Evolutionary conservation across 2,113 vertebrate species (phyloP).

Genomic region (Silurus asotus): DNA sequence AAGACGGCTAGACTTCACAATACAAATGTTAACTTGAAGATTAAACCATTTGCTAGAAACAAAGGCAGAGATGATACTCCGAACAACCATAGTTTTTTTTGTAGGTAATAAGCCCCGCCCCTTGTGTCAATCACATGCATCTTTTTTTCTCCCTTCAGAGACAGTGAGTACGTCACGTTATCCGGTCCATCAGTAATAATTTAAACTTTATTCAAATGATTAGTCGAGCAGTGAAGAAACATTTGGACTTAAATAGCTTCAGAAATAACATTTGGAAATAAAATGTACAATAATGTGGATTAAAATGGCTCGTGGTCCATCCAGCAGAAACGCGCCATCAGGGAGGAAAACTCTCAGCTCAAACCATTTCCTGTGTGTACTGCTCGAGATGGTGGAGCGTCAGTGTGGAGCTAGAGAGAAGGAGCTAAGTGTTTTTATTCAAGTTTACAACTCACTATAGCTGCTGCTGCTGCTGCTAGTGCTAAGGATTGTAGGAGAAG

Average conservation of each 20-base stretch:
- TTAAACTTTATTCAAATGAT: constrained; percentile 76
- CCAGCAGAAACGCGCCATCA: constrained; percentile 32
- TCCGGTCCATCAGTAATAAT: constrained; percentile 55
- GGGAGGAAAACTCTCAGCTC: neutral
- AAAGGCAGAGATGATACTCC: neutral
- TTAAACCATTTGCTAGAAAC: neutral
- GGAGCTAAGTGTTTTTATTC: neutral
- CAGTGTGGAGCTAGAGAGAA: neutral
- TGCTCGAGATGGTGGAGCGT: neutral
- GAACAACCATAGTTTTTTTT: neutral
- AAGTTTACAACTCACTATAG: neutral
- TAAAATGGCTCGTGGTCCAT: constrained; percentile 56
- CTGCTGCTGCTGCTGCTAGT: constrained; percentile 11
- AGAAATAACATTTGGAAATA: constrained; percentile 67
- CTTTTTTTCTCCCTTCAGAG: neutral
- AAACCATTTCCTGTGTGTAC: neutral
- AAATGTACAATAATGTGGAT: constrained; percentile 69
- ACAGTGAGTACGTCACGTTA: neutral
- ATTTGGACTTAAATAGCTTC: constrained; percentile 68
- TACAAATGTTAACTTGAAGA: neutral
- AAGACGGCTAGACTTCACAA: neutral
- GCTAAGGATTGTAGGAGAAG: constrained; percentile 33
- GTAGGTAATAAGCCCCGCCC: neutral
- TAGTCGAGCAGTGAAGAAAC: constrained; percentile 68
- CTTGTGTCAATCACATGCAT: neutral